Conservation (phyloP, 1,140 invertebrate species). For the Gerris buenoi region DNA sequence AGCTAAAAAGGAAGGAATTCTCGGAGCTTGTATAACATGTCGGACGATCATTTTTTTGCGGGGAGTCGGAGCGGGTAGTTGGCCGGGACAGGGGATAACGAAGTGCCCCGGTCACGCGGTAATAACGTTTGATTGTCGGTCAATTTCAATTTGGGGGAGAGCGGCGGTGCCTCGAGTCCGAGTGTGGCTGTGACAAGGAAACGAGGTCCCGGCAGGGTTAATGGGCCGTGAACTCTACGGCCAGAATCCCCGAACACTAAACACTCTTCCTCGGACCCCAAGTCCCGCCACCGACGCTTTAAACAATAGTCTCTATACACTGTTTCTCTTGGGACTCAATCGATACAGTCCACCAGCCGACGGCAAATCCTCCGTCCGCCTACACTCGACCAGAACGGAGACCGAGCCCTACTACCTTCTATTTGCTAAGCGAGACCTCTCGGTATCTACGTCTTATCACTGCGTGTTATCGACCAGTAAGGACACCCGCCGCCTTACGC, state of each 20-base stretch:
- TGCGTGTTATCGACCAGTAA: no score
- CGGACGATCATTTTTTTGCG: background rate
- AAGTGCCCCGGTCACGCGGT: background rate
- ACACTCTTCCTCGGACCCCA: background rate
- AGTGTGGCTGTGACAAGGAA: background rate
- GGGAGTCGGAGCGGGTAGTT: background rate
- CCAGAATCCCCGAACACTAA: background rate
- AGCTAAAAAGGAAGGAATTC: background rate
- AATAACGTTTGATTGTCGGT: background rate
- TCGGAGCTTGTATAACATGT: background rate
- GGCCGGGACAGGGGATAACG: background rate
- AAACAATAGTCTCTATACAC: background rate
- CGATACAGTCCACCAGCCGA: background rate
- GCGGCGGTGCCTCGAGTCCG: no score
- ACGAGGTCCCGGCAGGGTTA: background rate
- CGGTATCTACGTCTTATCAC: no score
- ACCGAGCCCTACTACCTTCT: background rate
- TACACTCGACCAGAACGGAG: no score
- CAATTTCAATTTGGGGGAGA: no score
- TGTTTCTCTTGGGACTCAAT: background rate
- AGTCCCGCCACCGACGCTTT: background rate
- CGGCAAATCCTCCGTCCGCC: background rate
- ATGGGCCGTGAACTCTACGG: background rate
- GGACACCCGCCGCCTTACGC: no score
- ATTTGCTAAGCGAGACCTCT: no score